Conservation (phyloP, 2,888 invertebrate species). For the Ramazzottius varieornatus region DNA sequence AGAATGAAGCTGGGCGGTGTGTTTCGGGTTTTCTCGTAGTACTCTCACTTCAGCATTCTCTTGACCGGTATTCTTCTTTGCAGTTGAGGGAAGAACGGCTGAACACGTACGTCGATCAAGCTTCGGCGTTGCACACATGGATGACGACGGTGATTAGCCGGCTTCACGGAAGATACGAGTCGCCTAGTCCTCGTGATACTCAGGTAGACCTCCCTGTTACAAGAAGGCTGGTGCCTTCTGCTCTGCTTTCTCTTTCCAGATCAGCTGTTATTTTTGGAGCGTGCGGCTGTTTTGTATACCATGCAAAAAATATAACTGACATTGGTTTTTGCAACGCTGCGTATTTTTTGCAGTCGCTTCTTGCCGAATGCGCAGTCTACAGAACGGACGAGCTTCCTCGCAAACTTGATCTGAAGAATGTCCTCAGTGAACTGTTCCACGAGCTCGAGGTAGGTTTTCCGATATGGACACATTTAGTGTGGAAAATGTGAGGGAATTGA, state of each 20-base stretch:
- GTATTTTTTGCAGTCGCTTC: constrained; percentile 27
- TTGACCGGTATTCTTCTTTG: background rate
- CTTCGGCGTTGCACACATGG: constrained; percentile 63
- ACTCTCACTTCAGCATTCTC: too few species aligned
- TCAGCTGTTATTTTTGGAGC: background rate
- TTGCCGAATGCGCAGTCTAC: constrained; percentile 69
- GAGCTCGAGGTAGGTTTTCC: constrained; percentile 23
- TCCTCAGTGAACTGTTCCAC: constrained; percentile 50
- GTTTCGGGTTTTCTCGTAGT: too few species aligned
- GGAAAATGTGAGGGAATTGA: too few species aligned
- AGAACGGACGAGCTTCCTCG: constrained; percentile 77
- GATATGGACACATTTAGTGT: too few species aligned
- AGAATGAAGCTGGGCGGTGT: too few species aligned
- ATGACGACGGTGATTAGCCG: constrained; percentile 60
- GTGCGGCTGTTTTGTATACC: too few species aligned
- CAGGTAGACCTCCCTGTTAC: background rate
- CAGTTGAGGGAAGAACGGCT: background rate
- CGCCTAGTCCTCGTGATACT: background rate
- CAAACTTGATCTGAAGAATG: constrained; percentile 62
- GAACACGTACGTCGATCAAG: constrained; percentile 47
- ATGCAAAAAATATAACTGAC: too few species aligned
- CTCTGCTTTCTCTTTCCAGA: background rate
- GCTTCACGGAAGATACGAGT: constrained; percentile 30
- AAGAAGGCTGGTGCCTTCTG: background rate
- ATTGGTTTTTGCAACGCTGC: background rate